phyloP scores from a whole-genome alignment of 2,888 invertebrate species.

The Altica lythri region DNA sequence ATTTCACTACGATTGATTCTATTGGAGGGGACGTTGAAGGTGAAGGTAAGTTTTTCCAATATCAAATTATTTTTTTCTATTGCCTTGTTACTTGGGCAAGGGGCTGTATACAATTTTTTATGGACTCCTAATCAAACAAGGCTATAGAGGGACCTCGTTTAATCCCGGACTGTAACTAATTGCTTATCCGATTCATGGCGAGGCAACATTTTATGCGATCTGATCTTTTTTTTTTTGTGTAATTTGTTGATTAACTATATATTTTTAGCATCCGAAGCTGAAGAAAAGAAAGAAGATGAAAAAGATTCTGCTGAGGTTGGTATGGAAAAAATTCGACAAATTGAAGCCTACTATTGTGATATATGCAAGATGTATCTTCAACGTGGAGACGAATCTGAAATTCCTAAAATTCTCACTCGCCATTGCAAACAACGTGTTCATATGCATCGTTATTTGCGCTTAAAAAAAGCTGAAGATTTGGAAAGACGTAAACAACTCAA shows the following conservation, averaged over 20 bases:
- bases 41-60: slow-evolving; percentile 64
- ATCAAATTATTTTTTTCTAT: slow-evolving; percentile 11
- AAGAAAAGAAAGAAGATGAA: slow-evolving; percentile 48
- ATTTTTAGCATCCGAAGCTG: slow-evolving; percentile 45
- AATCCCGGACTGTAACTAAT: slow-evolving; percentile 19
- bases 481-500: slow-evolving; percentile 69
- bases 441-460: slow-evolving; percentile 75
- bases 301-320: slow-evolving; percentile 74
- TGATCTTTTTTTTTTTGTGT: no score
- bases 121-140: slow-evolving; percentile 12
- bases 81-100: slow-evolving; percentile 19
- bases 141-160: slow-evolving; percentile 14
- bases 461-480: slow-evolving; percentile 76
- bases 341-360: slow-evolving; percentile 81
- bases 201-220: slow-evolving; percentile 8
- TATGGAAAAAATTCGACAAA: slow-evolving; percentile 75
- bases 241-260: not conserved
- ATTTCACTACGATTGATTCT: slow-evolving; percentile 87
- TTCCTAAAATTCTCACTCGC: slow-evolving; percentile 44
- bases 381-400: slow-evolving; percentile 58
- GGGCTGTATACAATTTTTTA: slow-evolving; percentile 6
- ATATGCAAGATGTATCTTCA: slow-evolving; percentile 77
- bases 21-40: slow-evolving; percentile 87
- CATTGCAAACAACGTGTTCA: slow-evolving; percentile 80
- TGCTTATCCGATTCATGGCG: slow-evolving; percentile 22